Conservation (phyloP, 2,888 invertebrate genomes). For the Bruchidius siliquastri region DNA sequence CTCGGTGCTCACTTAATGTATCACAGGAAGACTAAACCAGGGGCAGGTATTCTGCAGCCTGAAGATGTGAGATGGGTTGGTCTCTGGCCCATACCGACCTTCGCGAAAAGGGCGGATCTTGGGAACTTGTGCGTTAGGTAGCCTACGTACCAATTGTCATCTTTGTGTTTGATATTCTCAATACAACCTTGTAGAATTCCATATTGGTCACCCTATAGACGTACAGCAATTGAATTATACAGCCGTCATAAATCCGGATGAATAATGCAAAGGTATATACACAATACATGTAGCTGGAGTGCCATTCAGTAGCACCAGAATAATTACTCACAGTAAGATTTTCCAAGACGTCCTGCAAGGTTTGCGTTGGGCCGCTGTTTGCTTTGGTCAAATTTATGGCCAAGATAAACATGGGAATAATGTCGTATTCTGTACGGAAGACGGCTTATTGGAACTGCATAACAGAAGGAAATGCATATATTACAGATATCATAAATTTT, state of each 20-base stretch:
- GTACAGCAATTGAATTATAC: slow-evolving; percentile 26
- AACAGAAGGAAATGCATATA: background rate
- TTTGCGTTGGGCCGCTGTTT: background rate
- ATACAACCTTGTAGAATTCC: slow-evolving; percentile 17
- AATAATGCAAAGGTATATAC: slow-evolving; percentile 27
- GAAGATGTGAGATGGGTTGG: no score
- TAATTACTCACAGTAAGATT: slow-evolving; percentile 22
- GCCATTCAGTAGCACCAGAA: background rate
- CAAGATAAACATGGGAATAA: background rate
- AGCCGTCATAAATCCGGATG: slow-evolving; percentile 24
- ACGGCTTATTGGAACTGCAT: background rate
- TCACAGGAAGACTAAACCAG: no score
- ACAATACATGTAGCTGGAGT: slow-evolving; percentile 11
- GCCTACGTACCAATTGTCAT: no score
- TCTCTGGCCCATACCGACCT: no score
- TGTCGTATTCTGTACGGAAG: background rate
- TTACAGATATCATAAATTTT: background rate
- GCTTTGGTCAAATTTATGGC: background rate
- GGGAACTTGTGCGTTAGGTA: no score
- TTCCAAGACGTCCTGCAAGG: slow-evolving; percentile 9
- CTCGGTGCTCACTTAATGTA: no score
- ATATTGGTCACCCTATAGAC: slow-evolving; percentile 25
- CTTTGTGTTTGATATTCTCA: background rate
- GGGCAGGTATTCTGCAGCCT: no score
- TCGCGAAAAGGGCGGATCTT: no score